Base-by-base conservation (phyloP, 2,113 vertebrate species). In the Tiliqua scincoides region DNA sequence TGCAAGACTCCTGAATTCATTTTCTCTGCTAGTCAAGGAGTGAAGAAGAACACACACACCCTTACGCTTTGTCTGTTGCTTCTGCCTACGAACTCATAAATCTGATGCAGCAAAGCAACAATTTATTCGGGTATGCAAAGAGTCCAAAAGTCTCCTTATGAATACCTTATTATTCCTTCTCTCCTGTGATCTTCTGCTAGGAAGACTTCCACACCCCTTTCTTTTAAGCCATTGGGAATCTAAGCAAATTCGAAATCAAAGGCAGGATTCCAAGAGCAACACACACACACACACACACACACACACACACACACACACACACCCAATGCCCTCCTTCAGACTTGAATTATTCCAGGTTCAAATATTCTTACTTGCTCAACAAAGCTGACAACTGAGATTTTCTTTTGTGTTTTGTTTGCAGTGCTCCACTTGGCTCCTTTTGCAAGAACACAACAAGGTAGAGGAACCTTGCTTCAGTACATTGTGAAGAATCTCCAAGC, bases 401-500 rank as follows among this genome's bases (percentile, higher is more conserved):
- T 86, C 85, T 18, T 63, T 84, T 40, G 9, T 79, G 52, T 70
- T 15, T 88, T 11, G 70, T 80, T 6, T 18, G n/a, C n/a, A n/a
- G n/a, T n/a, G n/a, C n/a, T n/a, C 82, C 88, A 83, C 89, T 85
- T 88, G 90, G 88, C 88, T 91, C 83, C 83, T 91, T n/a, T 91
- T n/a, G 9, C 21, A 57, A 82, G 65, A 62, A 91, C 93, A 87
- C 32, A 89, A 89, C 79, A 94, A 95, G 92, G 91, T 91, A 43
- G 94, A 91, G 90, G 93, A 94, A 94, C 93, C 94, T 95, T 95
- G 94, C 85, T 94, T 84, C 91, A 94, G 94, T 95, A 95, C 95
- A 96, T 96, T 96, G 95, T 96, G 95, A 93, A 85, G 91, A 94
- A 95, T 94, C 93, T 95, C 90, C 84, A 94, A 96, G 94, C 93